Evolutionary conservation across 1,140 invertebrate genomes (phyloP).

Genomic region (Micrasema longulum): DNA sequence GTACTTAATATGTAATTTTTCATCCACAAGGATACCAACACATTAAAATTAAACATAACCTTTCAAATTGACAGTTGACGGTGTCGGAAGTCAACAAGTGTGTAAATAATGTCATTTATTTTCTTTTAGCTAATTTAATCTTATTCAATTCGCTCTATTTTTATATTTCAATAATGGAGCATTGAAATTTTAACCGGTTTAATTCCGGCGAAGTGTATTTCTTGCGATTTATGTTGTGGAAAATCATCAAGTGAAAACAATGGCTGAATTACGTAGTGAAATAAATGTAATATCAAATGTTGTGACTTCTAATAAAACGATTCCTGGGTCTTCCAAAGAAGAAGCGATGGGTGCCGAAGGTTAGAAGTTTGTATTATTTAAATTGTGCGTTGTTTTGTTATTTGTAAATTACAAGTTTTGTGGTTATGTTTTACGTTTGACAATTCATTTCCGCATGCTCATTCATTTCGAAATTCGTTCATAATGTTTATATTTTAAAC

Average conservation of each 20-base stretch:
- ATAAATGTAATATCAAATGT: conserved; percentile 20
- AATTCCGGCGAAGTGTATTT: too few species aligned
- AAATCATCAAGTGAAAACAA: conserved; percentile 16
- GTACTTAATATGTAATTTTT: too few species aligned
- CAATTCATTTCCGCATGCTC: conserved; percentile 26
- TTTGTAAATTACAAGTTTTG: conserved; percentile 17
- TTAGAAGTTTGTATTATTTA: conserved; percentile 12
- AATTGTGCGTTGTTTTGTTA: not conserved
- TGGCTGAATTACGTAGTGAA: conserved; percentile 36
- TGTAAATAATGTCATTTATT: conserved; percentile 23
- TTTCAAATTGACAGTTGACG: conserved; percentile 41
- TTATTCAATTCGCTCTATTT: too few species aligned
- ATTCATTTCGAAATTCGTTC: conserved; percentile 12
- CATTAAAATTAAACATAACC: not conserved
- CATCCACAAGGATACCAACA: not conserved
- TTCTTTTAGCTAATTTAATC: conserved; percentile 3
- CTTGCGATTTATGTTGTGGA: not conserved
- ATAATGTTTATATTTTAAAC: not conserved
- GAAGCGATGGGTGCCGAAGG: conserved; percentile 19
- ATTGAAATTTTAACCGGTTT: too few species aligned
- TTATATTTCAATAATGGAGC: too few species aligned
- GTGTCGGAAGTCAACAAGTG: conserved; percentile 39
- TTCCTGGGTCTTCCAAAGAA: conserved; percentile 15
- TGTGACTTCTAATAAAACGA: not conserved
- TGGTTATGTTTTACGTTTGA: conserved; percentile 31